phyloP scores from a whole-genome alignment of 2,797 vertebrate species.

The Diplodus sargus region DNA sequence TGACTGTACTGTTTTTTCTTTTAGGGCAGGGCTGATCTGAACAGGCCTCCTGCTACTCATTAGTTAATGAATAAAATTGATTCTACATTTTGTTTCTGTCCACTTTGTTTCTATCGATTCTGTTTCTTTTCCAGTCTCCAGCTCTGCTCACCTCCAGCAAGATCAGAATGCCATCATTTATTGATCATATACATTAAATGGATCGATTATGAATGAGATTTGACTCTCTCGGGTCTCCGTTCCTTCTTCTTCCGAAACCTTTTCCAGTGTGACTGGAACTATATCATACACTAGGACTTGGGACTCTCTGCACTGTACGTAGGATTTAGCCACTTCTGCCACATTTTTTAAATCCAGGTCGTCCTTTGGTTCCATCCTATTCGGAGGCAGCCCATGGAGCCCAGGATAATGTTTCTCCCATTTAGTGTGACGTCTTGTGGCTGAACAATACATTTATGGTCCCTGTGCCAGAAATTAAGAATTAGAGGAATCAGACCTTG shows the following conservation, averaged over 20 bases:
- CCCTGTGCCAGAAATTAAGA: slow-evolving; percentile 18
- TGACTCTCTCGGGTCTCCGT: not conserved
- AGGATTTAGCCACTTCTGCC: not conserved
- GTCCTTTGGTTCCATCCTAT: not conserved
- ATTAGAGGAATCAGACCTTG: slow-evolving; percentile 15
- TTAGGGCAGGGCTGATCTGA: not conserved
- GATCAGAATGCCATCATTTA: slow-evolving; percentile 12
- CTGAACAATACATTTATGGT: slow-evolving; percentile 5
- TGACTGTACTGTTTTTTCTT: not conserved
- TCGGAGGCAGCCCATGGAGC: not conserved
- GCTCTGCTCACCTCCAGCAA: not conserved
- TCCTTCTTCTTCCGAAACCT: slow-evolving; percentile 10
- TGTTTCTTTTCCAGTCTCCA: slow-evolving; percentile 7
- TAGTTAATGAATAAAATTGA: slow-evolving; percentile 16
- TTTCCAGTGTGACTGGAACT: not conserved
- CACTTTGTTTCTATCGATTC: slow-evolving; percentile 20
- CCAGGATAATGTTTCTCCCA: not conserved
- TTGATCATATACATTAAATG: slow-evolving; percentile 25
- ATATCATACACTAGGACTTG: not conserved
- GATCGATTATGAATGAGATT: not conserved
- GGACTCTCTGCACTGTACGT: not conserved
- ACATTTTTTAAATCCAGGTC: not conserved
- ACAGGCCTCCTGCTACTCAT: not conserved
- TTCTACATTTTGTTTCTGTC: slow-evolving; percentile 16
- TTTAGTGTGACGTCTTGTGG: slow-evolving; percentile 18